Evolutionary conservation across 2,113 vertebrate genomes (phyloP).

Genomic region (Trogon melanurus): DNA sequence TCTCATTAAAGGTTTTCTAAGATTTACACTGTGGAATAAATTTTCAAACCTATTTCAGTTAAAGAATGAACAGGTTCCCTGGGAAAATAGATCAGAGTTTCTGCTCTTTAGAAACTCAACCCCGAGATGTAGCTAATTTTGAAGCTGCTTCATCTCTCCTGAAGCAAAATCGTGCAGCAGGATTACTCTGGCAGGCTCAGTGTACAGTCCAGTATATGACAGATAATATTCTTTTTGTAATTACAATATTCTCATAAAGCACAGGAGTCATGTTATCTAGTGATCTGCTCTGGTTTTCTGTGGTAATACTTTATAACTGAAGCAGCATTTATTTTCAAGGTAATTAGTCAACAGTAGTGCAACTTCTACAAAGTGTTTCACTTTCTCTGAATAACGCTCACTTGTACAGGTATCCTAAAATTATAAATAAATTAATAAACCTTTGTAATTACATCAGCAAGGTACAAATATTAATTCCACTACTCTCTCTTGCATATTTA

Average conservation of each 20-base stretch:
- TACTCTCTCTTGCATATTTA: neutral
- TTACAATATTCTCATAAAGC: neutral
- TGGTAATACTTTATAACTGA: neutral
- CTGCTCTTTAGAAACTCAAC: neutral
- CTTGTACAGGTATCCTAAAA: neutral
- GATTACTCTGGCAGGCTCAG: neutral
- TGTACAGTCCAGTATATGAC: neutral
- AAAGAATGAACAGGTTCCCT: neutral
- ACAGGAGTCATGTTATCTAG: neutral
- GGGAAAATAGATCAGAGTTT: neutral
- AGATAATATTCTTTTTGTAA: neutral
- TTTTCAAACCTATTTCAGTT: neutral
- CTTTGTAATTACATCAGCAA: neutral
- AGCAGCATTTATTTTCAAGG: neutral
- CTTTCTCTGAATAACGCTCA: neutral
- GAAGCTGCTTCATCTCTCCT: neutral
- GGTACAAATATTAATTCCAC: conserved; percentile 28
- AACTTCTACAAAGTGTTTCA: neutral
- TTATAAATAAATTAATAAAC: neutral
- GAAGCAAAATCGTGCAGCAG: neutral
- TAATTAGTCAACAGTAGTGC: neutral
- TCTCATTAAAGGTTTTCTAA: conserved; percentile 1
- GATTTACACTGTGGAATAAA: neutral
- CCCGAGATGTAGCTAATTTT: neutral
- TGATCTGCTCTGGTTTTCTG: neutral